Conservation (phyloP, 2,888 invertebrate species). For the Mythimna lalbum region DNA sequence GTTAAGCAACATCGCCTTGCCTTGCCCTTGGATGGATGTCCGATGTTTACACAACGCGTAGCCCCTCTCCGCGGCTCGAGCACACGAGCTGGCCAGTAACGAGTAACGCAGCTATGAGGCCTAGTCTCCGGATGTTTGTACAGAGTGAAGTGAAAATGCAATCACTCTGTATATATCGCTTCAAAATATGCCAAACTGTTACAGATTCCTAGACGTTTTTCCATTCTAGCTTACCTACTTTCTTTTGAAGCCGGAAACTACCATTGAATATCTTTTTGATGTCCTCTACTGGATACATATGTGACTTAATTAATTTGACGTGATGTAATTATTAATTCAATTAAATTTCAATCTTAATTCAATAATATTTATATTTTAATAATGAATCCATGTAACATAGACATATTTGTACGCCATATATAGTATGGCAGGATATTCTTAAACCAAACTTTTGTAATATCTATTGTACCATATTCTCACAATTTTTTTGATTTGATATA, state of each 20-base stretch:
- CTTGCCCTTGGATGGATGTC: constrained; percentile 58
- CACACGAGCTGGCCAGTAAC: constrained; percentile 12
- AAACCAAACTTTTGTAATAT: too few relatives aligned
- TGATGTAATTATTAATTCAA: too few relatives aligned
- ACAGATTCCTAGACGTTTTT: too few relatives aligned
- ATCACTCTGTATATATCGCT: neutral
- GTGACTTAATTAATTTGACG: too few relatives aligned
- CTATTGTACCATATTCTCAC: too few relatives aligned
- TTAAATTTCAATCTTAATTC: too few relatives aligned
- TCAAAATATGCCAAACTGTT: neutral
- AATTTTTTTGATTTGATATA: too few relatives aligned
- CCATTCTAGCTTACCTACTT: neutral
- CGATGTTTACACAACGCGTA: constrained; percentile 45
- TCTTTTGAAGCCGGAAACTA: neutral
- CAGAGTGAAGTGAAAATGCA: neutral
- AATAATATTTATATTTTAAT: too few relatives aligned
- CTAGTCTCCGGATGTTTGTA: neutral
- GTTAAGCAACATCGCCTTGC: constrained; percentile 58
- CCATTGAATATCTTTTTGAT: neutral
- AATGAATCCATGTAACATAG: too few relatives aligned
- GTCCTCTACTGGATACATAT: too few relatives aligned
- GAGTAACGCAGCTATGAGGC: neutral
- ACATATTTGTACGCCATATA: too few relatives aligned
- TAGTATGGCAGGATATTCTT: too few relatives aligned
- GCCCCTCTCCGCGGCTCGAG: constrained; percentile 27